phyloP scores from a whole-genome alignment of 2,113 vertebrate genomes.

The Oncorhynchus clarkii region DNA sequence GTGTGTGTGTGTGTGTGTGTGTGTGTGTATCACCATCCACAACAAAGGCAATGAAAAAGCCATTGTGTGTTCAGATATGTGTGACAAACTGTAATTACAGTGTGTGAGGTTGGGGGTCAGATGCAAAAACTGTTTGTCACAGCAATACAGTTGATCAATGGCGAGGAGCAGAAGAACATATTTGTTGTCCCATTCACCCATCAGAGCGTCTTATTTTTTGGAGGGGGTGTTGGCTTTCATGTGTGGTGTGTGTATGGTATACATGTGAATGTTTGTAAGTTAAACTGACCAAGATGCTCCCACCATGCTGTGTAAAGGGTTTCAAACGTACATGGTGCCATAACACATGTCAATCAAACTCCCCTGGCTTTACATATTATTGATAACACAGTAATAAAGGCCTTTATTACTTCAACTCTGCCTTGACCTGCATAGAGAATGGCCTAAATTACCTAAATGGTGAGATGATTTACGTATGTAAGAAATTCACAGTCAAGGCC shows the following conservation, averaged over 20 bases:
- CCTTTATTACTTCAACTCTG: no score
- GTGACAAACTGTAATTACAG: slow-evolving; percentile 37
- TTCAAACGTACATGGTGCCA: neutral
- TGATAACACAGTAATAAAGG: neutral
- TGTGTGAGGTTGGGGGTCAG: slow-evolving; percentile 11
- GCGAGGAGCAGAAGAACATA: slow-evolving; percentile 12
- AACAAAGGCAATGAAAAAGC: slow-evolving; percentile 30
- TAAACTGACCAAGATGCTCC: neutral
- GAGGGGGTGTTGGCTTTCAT: no score
- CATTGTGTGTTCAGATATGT: slow-evolving; percentile 26
- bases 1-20: no score
- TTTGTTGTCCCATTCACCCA: neutral
- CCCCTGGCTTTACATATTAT: neutral
- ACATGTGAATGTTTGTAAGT: neutral
- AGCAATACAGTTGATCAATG: slow-evolving; percentile 8
- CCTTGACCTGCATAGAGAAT: no score
- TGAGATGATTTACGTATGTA: no score
- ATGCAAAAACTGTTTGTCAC: slow-evolving; percentile 7
- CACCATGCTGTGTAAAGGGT: neutral
- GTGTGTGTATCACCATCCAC: slow-evolving; percentile 27
- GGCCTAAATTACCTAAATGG: no score
- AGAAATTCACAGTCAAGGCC: no score
- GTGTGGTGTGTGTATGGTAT: no score
- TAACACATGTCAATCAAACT: neutral
- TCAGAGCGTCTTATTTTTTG: neutral